Conservation (phyloP, 2,888 invertebrate species). For the Leucophora obtusa region DNA sequence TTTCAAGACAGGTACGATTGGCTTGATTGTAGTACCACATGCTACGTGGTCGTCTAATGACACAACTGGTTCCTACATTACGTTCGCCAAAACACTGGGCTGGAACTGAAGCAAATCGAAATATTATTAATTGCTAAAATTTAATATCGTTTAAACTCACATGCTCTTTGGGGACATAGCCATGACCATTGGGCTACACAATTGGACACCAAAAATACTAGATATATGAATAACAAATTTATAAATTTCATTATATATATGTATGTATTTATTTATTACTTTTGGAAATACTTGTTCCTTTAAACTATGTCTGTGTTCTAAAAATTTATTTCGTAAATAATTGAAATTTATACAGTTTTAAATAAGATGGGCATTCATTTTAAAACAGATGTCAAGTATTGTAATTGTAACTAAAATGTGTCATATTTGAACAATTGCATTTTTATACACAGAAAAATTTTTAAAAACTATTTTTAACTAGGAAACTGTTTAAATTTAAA, state of each 20-base stretch:
- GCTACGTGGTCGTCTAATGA: neutral
- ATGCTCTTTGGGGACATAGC: constrained; percentile 3
- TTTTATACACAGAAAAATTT: too few species aligned
- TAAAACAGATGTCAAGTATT: too few species aligned
- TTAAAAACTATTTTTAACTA: too few species aligned
- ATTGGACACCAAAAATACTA: neutral
- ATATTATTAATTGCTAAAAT: too few species aligned
- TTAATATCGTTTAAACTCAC: constrained; percentile 2
- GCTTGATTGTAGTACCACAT: constrained; percentile 35
- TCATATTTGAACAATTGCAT: too few species aligned
- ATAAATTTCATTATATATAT: constrained; percentile 9
- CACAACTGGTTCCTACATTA: constrained; percentile 5
- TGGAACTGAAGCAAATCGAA: neutral
- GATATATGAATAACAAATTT: neutral
- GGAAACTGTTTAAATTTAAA: too few species aligned
- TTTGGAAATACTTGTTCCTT: too few species aligned
- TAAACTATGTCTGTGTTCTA: too few species aligned
- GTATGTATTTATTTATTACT: neutral
- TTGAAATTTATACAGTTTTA: too few species aligned
- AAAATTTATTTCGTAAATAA: too few species aligned
- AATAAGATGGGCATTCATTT: too few species aligned
- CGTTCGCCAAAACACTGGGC: neutral
- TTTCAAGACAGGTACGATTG: constrained; percentile 5
- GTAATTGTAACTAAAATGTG: too few species aligned
- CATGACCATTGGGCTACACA: constrained; percentile 7